These are phyloP conservation scores for Nemopilema nomurai DNA, from an alignment of 30 jellyfish, hydroid and myxozoan genomes.

Conservation along the genomic window DNA sequence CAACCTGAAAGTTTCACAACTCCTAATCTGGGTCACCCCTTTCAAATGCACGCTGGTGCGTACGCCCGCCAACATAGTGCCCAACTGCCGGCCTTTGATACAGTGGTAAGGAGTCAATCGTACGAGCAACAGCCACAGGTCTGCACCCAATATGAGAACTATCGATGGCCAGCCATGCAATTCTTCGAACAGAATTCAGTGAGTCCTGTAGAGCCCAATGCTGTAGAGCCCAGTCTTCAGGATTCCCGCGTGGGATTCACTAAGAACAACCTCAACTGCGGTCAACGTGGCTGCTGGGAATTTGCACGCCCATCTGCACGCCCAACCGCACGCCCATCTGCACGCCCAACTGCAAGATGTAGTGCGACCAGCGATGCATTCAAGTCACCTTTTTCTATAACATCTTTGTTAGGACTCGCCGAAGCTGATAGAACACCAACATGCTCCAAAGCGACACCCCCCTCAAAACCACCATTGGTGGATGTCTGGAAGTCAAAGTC, in stretches of 20 bases:
- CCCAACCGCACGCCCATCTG: background rate
- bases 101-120: background rate
- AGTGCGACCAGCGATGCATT: background rate
- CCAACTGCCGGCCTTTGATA: background rate
- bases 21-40: background rate
- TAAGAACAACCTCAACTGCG: background rate
- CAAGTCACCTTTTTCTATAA: conserved; percentile 27
- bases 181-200: background rate
- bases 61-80: background rate
- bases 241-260: background rate
- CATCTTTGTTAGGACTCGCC: conserved; percentile 22
- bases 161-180: background rate
- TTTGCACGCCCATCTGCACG: background rate
- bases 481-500: background rate
- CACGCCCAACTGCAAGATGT: background rate
- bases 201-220: background rate
- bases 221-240: background rate
- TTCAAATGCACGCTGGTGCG: background rate
- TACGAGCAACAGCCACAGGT: conserved; percentile 12
- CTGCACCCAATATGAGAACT: background rate
- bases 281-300: background rate
- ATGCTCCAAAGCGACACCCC: background rate
- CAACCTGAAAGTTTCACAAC: background rate
- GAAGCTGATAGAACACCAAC: background rate
- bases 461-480: background rate